Base-by-base conservation (phyloP, 2,888 invertebrate species). In the Sinohyriopsis cumingii region DNA sequence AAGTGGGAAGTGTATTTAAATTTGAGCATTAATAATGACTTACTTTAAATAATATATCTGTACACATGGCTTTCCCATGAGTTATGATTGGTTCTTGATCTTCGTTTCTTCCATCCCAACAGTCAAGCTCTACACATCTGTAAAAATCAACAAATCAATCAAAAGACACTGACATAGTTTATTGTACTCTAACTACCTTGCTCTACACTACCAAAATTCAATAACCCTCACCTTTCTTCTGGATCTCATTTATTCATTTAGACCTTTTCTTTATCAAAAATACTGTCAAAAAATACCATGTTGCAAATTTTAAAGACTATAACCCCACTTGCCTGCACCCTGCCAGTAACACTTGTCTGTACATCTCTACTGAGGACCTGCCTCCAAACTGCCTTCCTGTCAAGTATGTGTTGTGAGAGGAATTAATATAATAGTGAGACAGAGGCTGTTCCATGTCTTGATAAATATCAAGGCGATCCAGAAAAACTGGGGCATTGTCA, bases 11-110 rank as follows among this genome's bases (percentile, higher is more conserved):
- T 45, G 45, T 12, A 15, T 15, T 45, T 15, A 45, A 45, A 12
- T 45, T 45, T 45, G 45, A 45, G 45, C 45, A 45, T 45, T 15
- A 19, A 60, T 20, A 33, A n/a, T n/a, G 5, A 68, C 84, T 75
- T 86, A 92, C 96, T 91, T 96, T 98, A 91, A 99, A 99, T 28
- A 98, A 92, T 86, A 99, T 99, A 91, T 99, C 99, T 4, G 98
- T 99, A 89, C 99, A 99, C 98, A 99, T 99, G 7, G 99, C 99
- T 92, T 98, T 98, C 62, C 99, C 99, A 91, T 99, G 99, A 55
- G 99, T 99, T 82, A 99, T 98, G 86, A 99, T 99, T 0, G 99
- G 99, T 87, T 99, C 99, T 87, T 98, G 98, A 87, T 98, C 98
- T 91, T 98, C 97, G 0, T 96, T 96, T 90, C 95, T 95, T 15